Evolutionary conservation across 2,113 vertebrate species (phyloP).

Genomic region (Archilochus colubris): DNA sequence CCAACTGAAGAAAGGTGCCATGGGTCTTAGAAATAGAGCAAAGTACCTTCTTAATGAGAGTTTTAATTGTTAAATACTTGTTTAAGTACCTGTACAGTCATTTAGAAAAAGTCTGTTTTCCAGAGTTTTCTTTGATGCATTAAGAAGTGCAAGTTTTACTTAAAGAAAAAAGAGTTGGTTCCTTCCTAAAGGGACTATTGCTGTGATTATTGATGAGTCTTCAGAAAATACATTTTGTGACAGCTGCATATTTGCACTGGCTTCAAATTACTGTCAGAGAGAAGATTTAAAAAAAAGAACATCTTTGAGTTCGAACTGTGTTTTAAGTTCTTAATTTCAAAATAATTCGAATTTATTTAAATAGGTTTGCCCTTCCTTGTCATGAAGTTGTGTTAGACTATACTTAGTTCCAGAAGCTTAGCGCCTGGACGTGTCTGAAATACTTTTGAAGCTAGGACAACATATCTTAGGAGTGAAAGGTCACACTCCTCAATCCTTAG

Average conservation of each 20-base stretch:
- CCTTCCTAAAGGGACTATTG: slow-evolving; percentile 12
- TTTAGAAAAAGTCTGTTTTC: background rate
- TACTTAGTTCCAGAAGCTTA: background rate
- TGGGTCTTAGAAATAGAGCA: background rate
- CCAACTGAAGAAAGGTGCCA: background rate
- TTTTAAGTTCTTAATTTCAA: slow-evolving; percentile 29
- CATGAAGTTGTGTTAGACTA: background rate
- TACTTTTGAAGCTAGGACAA: background rate
- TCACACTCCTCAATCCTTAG: background rate
- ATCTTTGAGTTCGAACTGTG: background rate
- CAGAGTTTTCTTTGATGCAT: background rate
- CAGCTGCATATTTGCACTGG: background rate
- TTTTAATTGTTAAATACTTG: background rate
- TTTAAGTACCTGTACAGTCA: background rate
- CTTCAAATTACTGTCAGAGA: slow-evolving; percentile 34
- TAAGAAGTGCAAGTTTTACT: background rate
- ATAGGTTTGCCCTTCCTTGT: background rate
- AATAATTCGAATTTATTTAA: background rate
- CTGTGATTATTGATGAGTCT: slow-evolving; percentile 31
- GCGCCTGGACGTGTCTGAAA: background rate
- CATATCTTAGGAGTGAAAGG: background rate
- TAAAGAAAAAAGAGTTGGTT: slow-evolving; percentile 6
- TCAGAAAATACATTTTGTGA: slow-evolving; percentile 27
- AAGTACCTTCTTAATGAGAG: background rate
- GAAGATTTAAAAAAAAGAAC: background rate